phyloP scores from a whole-genome alignment of 1,140 invertebrate species.

The Heliconius hermathena region DNA sequence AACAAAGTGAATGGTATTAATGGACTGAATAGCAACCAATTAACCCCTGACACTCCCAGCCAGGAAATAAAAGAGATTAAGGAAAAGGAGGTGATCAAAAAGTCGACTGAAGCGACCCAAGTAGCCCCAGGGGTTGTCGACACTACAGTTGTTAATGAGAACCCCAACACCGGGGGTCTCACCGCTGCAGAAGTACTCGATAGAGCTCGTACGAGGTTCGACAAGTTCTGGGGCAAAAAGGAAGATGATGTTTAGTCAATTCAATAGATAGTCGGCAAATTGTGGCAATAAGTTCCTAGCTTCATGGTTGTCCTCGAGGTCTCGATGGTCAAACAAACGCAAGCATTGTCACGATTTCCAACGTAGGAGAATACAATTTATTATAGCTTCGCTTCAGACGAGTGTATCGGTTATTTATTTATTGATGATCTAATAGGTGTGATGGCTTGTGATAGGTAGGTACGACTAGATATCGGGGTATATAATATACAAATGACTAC shows the following conservation, averaged over 20 bases:
- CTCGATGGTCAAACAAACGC: neutral
- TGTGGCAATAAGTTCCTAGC: slow-evolving; percentile 46
- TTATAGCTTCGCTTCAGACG: slow-evolving; percentile 58
- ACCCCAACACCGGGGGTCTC: slow-evolving; percentile 57
- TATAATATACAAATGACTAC: neutral
- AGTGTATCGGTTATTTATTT: slow-evolving; percentile 61
- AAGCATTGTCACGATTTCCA: slow-evolving; percentile 34
- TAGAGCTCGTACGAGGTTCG: slow-evolving; percentile 90
- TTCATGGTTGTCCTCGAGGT: neutral
- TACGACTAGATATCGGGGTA: slow-evolving; percentile 13
- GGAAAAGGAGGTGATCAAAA: slow-evolving; percentile 69
- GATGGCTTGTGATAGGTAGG: slow-evolving; percentile 73
- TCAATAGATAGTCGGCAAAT: slow-evolving; percentile 41
- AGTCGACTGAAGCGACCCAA: slow-evolving; percentile 78
- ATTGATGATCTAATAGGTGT: slow-evolving; percentile 64
- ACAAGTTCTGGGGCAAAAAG: slow-evolving; percentile 91
- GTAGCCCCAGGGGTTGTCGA: slow-evolving; percentile 75
- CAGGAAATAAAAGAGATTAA: slow-evolving; percentile 55
- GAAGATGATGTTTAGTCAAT: slow-evolving; percentile 77
- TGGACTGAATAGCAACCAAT: slow-evolving; percentile 70
- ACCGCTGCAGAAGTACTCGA: slow-evolving; percentile 90
- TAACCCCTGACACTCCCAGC: slow-evolving; percentile 71
- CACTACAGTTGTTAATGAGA: slow-evolving; percentile 75
- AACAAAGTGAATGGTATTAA: slow-evolving; percentile 74
- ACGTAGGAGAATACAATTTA: slow-evolving; percentile 35